Evolutionary conservation across 1,140 invertebrate species (phyloP).

Genomic region (Choristoneura fumiferana): DNA sequence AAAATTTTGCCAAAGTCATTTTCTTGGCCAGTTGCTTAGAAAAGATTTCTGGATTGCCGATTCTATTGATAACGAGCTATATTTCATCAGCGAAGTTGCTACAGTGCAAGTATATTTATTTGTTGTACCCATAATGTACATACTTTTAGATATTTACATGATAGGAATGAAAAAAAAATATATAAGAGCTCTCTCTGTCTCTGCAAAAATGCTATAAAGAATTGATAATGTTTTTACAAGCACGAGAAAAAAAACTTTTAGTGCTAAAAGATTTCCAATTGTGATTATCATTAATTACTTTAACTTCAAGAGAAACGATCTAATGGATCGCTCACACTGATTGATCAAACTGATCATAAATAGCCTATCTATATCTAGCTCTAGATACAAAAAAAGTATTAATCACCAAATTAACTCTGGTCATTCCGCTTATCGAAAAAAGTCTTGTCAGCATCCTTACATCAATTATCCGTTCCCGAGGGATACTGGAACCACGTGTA

Average conservation of each 20-base stretch:
- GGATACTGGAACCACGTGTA: slow-evolving; percentile 53
- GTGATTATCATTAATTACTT: slow-evolving; percentile 21
- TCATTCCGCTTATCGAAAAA: slow-evolving; percentile 56
- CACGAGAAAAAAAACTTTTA: not conserved
- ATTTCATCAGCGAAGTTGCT: not conserved
- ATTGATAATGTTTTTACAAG: too few species aligned
- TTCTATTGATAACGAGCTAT: slow-evolving; percentile 8
- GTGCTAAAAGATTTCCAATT: slow-evolving; percentile 20
- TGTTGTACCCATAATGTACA: too few species aligned
- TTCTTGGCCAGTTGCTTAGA: slow-evolving; percentile 42
- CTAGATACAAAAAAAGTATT: slow-evolving; percentile 31
- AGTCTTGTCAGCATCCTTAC: slow-evolving; percentile 54
- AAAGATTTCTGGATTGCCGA: slow-evolving; percentile 34
- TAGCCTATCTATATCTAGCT: not conserved
- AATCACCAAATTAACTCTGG: slow-evolving; percentile 53
- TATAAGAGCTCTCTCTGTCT: too few species aligned
- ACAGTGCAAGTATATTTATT: too few species aligned
- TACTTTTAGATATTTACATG: too few species aligned
- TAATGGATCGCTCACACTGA: slow-evolving; percentile 6
- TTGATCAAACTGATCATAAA: slow-evolving; percentile 10
- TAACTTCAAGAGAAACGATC: too few species aligned
- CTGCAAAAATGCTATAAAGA: too few species aligned
- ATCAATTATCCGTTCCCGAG: slow-evolving; percentile 53
- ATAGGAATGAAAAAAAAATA: not conserved
- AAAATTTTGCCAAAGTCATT: slow-evolving; percentile 64